Evolutionary conservation across 2,113 vertebrate genomes (phyloP).

Genomic region (Ciconia maguari): DNA sequence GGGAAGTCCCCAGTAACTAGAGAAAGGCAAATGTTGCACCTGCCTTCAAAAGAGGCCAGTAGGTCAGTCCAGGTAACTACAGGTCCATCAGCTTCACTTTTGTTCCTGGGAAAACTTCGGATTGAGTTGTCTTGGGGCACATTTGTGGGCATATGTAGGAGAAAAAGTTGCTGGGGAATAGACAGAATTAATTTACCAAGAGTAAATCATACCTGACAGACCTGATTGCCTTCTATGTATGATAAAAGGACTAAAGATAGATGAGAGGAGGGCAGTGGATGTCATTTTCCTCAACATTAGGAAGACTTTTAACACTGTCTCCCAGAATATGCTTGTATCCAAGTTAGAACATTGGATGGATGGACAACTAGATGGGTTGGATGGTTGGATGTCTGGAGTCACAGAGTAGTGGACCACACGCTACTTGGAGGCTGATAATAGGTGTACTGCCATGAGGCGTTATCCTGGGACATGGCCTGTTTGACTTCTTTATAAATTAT

Average conservation of each 20-base stretch:
- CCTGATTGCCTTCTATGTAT: neutral
- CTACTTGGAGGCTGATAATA: neutral
- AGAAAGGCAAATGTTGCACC: neutral
- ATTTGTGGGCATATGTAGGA: neutral
- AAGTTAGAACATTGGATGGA: neutral
- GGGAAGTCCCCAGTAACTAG: too few relatives aligned
- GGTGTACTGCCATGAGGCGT: neutral
- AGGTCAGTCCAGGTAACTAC: neutral
- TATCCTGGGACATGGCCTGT: neutral
- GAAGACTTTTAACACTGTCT: neutral
- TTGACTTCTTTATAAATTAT: neutral
- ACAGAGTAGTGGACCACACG: neutral
- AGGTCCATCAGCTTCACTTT: neutral
- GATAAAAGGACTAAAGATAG: neutral
- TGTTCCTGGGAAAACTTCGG: neutral
- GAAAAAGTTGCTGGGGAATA: neutral
- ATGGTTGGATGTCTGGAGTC: neutral
- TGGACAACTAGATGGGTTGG: neutral
- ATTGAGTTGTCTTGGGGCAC: neutral
- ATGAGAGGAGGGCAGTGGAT: neutral
- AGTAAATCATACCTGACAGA: neutral
- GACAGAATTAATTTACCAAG: neutral
- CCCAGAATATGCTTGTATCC: neutral
- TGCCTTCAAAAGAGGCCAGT: neutral
- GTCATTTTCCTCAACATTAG: neutral